These are phyloP conservation scores for Papilio polyxenes DNA, from an alignment of 1,140 invertebrate species.

Conservation along the genomic window DNA sequence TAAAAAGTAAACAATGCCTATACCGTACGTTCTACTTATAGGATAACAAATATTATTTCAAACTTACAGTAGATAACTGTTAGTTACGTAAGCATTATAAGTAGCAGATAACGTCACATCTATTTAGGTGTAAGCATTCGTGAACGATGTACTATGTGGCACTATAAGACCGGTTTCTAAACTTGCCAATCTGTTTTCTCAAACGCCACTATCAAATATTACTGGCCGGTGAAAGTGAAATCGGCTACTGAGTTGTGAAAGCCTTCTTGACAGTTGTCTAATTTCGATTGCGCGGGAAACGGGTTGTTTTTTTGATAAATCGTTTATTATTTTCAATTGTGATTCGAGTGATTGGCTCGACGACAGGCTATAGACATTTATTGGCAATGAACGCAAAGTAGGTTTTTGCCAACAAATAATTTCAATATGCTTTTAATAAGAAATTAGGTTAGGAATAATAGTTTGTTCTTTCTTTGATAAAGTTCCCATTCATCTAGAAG, in stretches of 20 bases:
- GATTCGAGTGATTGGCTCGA: constrained; percentile 5
- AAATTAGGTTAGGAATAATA: too few relatives aligned
- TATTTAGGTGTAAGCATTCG: constrained; percentile 34
- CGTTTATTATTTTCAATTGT: constrained; percentile 7
- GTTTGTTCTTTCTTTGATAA: too few relatives aligned
- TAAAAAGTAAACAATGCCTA: neutral
- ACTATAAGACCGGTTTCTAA: constrained; percentile 34
- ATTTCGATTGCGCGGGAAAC: constrained; percentile 54
- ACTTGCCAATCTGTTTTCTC: constrained; percentile 26
- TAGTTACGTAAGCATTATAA: constrained; percentile 27
- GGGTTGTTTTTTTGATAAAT: constrained; percentile 7
- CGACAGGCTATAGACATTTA: constrained; percentile 9
- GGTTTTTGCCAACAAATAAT: neutral
- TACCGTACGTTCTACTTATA: constrained; percentile 17
- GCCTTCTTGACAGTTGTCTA: constrained; percentile 65
- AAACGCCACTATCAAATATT: constrained; percentile 32
- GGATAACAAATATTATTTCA: constrained; percentile 2
- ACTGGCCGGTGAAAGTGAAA: constrained; percentile 38
- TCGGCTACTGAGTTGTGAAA: constrained; percentile 63
- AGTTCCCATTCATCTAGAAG: neutral
- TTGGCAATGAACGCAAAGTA: neutral
- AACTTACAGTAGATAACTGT: constrained; percentile 20
- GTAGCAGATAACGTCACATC: constrained; percentile 24
- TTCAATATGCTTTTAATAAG: neutral
- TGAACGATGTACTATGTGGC: neutral